A percentile compares a stretch with the other conserved stretches of the same genome.
Evolutionary conservation across 1,140 invertebrate genomes (phyloP).

Genomic region (Druon quercuslanigerum): DNA sequence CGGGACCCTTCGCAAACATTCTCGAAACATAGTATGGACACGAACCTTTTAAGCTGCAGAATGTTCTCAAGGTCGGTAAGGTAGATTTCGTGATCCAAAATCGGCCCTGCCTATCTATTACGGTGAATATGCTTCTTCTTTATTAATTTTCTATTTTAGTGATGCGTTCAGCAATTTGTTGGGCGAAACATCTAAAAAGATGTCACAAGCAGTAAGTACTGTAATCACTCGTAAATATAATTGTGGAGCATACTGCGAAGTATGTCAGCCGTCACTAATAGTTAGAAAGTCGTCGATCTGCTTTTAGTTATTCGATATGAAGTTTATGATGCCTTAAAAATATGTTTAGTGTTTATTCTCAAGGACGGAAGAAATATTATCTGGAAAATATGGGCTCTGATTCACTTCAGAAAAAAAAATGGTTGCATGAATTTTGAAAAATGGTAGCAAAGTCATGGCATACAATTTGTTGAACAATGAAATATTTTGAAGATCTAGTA

Average conservation of each 20-base stretch:
- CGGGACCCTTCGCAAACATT: no score
- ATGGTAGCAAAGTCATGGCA: no score
- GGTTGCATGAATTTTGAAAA: no score
- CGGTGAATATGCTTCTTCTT: not conserved
- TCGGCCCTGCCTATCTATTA: no score
- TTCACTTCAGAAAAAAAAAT: no score
- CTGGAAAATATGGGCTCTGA: no score
- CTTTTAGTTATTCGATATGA: slow-evolving; percentile 34
- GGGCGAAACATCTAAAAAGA: not conserved
- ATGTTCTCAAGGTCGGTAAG: no score
- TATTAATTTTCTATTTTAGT: not conserved
- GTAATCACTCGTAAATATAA: slow-evolving; percentile 19
- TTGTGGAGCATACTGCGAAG: slow-evolving; percentile 3
- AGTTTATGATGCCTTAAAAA: not conserved
- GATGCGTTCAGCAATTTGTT: not conserved
- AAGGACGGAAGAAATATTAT: not conserved
- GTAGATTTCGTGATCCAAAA: no score
- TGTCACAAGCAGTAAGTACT: slow-evolving; percentile 9
- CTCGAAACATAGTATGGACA: no score
- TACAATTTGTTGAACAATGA: no score
- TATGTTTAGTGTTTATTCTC: slow-evolving; percentile 8
- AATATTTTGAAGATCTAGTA: no score
- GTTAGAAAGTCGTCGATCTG: slow-evolving; percentile 45
- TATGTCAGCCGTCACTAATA: slow-evolving; percentile 44
- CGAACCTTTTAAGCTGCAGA: no score